Percentiles rank a stretch among this genome's conserved stretches.
These are phyloP conservation scores for Trissonchulus latispiculum DNA, from an alignment of 2,888 invertebrate species.

Conservation along the genomic window DNA sequence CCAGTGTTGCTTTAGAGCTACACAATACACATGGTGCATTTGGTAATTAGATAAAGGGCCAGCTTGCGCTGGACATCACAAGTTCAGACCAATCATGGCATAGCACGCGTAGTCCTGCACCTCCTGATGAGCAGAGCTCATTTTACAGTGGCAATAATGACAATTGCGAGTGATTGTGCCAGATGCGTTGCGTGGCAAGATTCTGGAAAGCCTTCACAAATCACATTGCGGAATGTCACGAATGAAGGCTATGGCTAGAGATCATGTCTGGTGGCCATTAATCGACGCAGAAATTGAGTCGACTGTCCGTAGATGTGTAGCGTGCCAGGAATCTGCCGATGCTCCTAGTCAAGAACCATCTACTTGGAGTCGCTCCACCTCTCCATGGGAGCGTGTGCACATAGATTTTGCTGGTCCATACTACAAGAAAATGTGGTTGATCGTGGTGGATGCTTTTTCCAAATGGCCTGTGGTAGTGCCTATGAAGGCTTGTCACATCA, in stretches of 20 bases:
- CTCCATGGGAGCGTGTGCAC: conserved; percentile 45
- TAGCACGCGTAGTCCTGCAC: no score
- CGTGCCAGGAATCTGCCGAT: conserved; percentile 28
- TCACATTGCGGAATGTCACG: conserved; percentile 35
- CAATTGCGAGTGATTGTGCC: conserved; percentile 34
- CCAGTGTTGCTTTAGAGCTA: no score
- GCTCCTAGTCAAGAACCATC: conserved; percentile 29
- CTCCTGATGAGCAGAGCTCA: no score
- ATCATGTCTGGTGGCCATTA: conserved; percentile 36
- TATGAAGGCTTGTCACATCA: no score
- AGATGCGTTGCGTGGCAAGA: conserved; percentile 23
- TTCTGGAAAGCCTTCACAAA: conserved; percentile 33
- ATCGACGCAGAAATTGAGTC: conserved; percentile 30
- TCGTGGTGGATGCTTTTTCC: conserved; percentile 45
- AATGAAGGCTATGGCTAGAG: conserved; percentile 36
- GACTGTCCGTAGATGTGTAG: conserved; percentile 28
- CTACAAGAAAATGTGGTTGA: conserved; percentile 35
- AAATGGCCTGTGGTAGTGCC: conserved; percentile 46
- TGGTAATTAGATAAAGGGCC: no score
- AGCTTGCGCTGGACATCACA: no score
- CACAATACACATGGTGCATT: no score
- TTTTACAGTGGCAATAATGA: conserved; percentile 27
- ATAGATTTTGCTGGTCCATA: conserved; percentile 47
- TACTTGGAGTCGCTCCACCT: conserved; percentile 35
- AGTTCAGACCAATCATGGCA: no score